Evolutionary conservation across 2,888 invertebrate genomes (phyloP), one percentile per base, ranked within the genome.

Genomic region (Chloroclystis v-ata): DNA sequence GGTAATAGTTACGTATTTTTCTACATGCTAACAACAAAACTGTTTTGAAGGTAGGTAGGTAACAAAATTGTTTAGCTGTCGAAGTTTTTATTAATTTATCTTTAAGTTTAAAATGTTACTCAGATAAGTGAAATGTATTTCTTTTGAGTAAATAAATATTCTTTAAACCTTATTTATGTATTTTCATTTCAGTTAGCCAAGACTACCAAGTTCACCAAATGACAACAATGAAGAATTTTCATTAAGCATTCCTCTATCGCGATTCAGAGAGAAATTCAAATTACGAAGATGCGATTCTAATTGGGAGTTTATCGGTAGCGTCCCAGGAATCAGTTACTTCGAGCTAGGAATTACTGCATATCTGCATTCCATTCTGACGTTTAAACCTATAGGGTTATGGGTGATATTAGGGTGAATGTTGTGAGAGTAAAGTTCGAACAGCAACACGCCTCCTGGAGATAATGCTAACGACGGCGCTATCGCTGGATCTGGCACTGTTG

Each of bases 391-490:
- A 11, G 11, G 1, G 26, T 25, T 45, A 56, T 32, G 49, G 49
- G 41, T 28, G 30, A 16, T 40, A 37, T 53, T 54, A 13, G 24
- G 11, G 43, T 28, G 30, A 26, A 39, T 35, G 24, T 35, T 20
- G 33, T 37, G 37, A 47, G 49, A 49, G 47, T 43, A 41, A 51
- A 47, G 53, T 54, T 55, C 47, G 43, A 43, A 40, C 39, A 38
- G 20, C 37, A 48, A 48, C 48, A 48, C 72, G 69, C 72, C 69
- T 69, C 63, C 57, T 59, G 43, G 49, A 62, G 72, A 75, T 77
- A 72, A 65, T 65, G 67, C 75, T 75, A 78, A 78, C 76, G 72
- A 79, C 77, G 54, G 54, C 58, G 59, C 62, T 75, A 78, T 77
- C 77, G 61, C 54, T n/a, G 47, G 63, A 72, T 71, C 69, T 62